These are phyloP conservation scores for Cremastinae sp. DNA, from an alignment of 2,888 invertebrate genomes.

Conservation along the genomic window DNA sequence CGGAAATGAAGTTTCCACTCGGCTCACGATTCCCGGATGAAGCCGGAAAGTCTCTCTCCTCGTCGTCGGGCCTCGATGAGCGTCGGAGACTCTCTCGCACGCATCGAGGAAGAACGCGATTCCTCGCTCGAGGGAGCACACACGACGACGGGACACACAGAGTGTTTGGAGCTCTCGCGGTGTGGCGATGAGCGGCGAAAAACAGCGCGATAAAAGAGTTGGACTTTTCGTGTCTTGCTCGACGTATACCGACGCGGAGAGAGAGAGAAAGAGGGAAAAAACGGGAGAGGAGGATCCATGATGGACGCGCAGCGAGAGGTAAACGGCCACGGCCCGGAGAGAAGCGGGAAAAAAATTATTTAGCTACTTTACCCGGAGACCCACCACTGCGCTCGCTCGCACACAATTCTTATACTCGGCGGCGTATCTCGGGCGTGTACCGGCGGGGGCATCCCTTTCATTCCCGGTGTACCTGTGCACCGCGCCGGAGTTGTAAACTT, in stretches of 20 bases:
- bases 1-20: not conserved
- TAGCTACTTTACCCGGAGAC: not conserved
- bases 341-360: no score
- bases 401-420: not conserved
- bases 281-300: not conserved
- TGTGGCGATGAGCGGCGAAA: slow-evolving; percentile 1
- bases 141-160: no score
- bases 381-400: slow-evolving; percentile 20
- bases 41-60: not conserved
- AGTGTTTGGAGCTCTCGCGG: not conserved
- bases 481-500: slow-evolving; percentile 15
- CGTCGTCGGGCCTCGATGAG: no score
- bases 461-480: slow-evolving; percentile 15
- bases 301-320: slow-evolving; percentile 2
- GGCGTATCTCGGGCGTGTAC: not conserved
- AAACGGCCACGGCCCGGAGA: no score
- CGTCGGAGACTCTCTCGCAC: no score
- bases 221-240: not conserved
- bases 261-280: not conserved
- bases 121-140: slow-evolving; percentile 14
- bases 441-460: not conserved
- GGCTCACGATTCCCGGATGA: not conserved
- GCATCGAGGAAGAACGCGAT: not conserved
- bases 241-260: slow-evolving; percentile 7
- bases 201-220: not conserved